Base-by-base conservation (phyloP, 2,797 vertebrate genomes). In the Potorous gilbertii region DNA sequence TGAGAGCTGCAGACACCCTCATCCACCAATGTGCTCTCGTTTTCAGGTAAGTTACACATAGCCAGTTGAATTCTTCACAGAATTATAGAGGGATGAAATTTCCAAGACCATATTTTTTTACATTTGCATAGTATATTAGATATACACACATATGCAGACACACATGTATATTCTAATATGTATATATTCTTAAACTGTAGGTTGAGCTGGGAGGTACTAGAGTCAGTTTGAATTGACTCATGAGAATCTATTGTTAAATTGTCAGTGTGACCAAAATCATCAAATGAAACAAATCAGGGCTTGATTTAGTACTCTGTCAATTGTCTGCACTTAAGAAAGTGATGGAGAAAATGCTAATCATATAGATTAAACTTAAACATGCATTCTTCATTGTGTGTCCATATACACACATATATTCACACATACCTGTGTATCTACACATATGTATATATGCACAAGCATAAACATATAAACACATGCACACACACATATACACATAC, bases 331-430 rank as follows among this genome's bases (percentile, higher is more conserved):
- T 66, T n/a, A 66, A 66, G 29, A 62, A 62, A 62, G 34, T 66
- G 59, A 66, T 34, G 62, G 62, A 66, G 62, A 66, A 66, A 66
- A 66, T 66, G 62, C 12, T 66, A n/a, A 66, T 66, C 18, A 16
- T 16, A 66, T 18, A 66, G 62, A 66, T 66, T 66, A 66, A 66
- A 66, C 31, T 66, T 66, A 66, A 62, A 62, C 12, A 62, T 66
- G 62, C 18, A 2, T n/a, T 66, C 13, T n/a, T 5, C 14, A 66
- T 6, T 5, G 2, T 18, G 1, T 14, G 4, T 56, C 0, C 13
- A 14, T 62, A 62, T 14, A 62, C 11, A 12, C 12, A 31, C 29
- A 59, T 55, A 28, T 59, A 0, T 31, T 29, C 2, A 62, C 10
- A 13, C 57, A 62, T 31, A 12, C 10, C 11, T 31, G 29, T 13